phyloP scores from a whole-genome alignment of 2,797 vertebrate species.

The Pelobates cultripes region DNA sequence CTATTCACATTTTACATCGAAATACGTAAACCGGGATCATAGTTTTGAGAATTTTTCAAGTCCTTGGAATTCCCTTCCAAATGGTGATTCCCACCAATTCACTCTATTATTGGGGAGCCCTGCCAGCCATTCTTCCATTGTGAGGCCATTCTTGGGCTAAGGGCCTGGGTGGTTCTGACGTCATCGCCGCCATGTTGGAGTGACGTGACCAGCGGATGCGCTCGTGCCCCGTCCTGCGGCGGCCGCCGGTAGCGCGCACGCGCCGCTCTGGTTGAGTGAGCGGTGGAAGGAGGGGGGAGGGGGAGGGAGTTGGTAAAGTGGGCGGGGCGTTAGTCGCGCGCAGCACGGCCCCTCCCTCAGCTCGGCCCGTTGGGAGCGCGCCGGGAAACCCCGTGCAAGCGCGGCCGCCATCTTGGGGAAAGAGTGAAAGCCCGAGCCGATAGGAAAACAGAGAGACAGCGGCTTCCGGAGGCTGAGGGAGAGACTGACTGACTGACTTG shows the following conservation, averaged over 20 bases:
- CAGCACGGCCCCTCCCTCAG: slow-evolving; percentile 57
- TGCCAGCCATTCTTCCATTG: too few relatives aligned
- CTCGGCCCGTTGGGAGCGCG: slow-evolving; percentile 74
- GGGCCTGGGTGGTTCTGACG: background rate
- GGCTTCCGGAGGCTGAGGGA: slow-evolving; percentile 2
- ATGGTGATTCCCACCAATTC: too few relatives aligned
- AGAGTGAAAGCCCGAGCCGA: slow-evolving; percentile 60
- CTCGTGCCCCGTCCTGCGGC: too few relatives aligned
- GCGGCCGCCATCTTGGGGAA: slow-evolving; percentile 64
- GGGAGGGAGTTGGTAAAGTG: background rate
- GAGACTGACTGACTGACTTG: slow-evolving; percentile 31
- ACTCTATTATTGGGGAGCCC: too few relatives aligned
- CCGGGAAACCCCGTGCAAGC: slow-evolving; percentile 90
- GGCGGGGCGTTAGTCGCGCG: too few relatives aligned
- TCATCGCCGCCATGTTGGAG: background rate
- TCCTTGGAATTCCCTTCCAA: too few relatives aligned
- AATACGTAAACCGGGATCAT: too few relatives aligned
- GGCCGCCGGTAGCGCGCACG: background rate
- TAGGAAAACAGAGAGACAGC: slow-evolving; percentile 26
- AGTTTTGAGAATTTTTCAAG: too few relatives aligned
- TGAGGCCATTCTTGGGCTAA: background rate
- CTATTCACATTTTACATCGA: too few relatives aligned
- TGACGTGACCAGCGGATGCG: background rate
- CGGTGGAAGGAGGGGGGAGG: background rate
- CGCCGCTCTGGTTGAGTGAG: background rate